A percentile compares a stretch with the other conserved stretches of the same genome.
phyloP scores from a whole-genome alignment of 2,888 invertebrate genomes.

The Andrena chrysosceles region DNA sequence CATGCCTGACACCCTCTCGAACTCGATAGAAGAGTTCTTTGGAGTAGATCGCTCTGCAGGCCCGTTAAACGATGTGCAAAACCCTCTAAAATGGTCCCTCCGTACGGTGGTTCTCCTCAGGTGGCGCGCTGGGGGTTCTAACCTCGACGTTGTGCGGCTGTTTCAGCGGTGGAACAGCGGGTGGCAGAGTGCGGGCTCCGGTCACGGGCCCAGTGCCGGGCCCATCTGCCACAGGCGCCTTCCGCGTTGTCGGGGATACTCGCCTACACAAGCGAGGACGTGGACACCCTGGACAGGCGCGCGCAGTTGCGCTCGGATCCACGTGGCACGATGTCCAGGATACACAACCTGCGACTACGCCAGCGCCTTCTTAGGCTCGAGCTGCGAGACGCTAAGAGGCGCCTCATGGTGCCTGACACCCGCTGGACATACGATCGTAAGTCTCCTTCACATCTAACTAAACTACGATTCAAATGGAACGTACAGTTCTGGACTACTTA shows the following conservation, averaged over 20 bases:
- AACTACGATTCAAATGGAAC: background rate
- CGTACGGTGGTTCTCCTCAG: slow-evolving; percentile 82
- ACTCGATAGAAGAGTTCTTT: background rate
- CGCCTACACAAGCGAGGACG: slow-evolving; percentile 86
- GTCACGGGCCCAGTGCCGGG: slow-evolving; percentile 73
- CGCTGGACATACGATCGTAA: slow-evolving; percentile 87
- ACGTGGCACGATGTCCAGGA: slow-evolving; percentile 85
- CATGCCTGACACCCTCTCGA: too few relatives aligned
- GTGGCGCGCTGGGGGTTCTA: slow-evolving; percentile 84
- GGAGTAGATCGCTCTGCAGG: background rate
- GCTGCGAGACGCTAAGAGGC: slow-evolving; percentile 85
- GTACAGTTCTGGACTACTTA: background rate
- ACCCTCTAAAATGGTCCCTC: slow-evolving; percentile 75
- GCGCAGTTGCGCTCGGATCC: slow-evolving; percentile 82
- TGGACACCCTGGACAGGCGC: slow-evolving; percentile 85
- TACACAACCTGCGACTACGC: slow-evolving; percentile 83
- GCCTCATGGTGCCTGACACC: slow-evolving; percentile 85
- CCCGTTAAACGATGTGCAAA: slow-evolving; percentile 44
- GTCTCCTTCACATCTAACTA: slow-evolving; percentile 66
- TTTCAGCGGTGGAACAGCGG: slow-evolving; percentile 84
- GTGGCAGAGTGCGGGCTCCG: slow-evolving; percentile 80
- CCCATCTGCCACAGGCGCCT: slow-evolving; percentile 67
- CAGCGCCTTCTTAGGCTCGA: slow-evolving; percentile 86
- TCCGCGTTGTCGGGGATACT: slow-evolving; percentile 78
- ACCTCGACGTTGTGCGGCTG: slow-evolving; percentile 85